Evolutionary conservation across 1,140 invertebrate species (phyloP), one percentile per base, ranked within the genome.

Genomic region (Brachionus angularis): DNA sequence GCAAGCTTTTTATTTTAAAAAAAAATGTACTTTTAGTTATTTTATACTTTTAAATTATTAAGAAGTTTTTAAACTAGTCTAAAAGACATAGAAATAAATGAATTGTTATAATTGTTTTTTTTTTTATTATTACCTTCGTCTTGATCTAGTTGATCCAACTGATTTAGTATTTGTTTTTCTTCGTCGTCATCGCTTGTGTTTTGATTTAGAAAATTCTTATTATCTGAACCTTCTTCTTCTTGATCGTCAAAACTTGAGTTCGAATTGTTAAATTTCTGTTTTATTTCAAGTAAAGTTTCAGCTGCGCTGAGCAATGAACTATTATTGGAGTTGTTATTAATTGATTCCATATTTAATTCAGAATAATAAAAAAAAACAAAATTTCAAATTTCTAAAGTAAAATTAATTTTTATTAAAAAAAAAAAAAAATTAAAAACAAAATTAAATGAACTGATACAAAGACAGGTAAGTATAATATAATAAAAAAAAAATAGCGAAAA

Each of bases 271-370:
- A 39, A 34, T 21, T 58, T 33, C 8, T 58, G 33, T 33, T 58
- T 58, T 39, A 58, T 58, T 42, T 58, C 53, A n/a, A 58, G 34
- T 14, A 58, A 18, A 16, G 53, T 58, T 58, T 58, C 53, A 36
- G 53, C 53, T n/a, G 53, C 53, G 18, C 53, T 58, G 3, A 58
- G 53, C 53, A 58, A 39, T 58, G 25, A 23, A 14, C 18, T 39
- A 58, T 39, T 58, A 34, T 58, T 58, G 12, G 53, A 27, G 21
- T 55, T 31, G 27, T 21, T 55, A 34, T 34, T 34, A 5, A 14
- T 42, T 42, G 10, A 7, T 42, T 14, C 14, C 10, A 14, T 42
- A 7, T 3, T 14, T 42, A 42, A 7, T n/a, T 14, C 33, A 5
- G 5, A 34, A 4, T 34, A 34, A 12, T 34, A 47, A 47, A 16